phyloP scores from a whole-genome alignment of 2,113 vertebrate species.

The Tetrax tetrax region DNA sequence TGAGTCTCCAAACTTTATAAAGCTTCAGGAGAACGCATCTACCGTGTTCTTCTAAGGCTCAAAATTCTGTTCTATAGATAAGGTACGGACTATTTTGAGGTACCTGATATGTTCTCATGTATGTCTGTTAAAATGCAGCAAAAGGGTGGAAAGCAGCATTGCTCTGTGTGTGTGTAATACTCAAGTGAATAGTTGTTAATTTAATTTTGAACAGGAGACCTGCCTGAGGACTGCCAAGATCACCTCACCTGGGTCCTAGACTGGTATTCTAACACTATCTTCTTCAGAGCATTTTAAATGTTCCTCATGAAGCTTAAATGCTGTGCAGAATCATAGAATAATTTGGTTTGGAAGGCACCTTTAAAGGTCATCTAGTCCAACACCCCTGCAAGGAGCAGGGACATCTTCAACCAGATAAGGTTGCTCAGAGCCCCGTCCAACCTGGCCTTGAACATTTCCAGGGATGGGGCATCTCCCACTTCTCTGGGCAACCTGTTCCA shows the following conservation, averaged over 20 bases:
- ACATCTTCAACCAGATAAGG: too few relatives aligned
- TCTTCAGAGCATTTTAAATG: not conserved
- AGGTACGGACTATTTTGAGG: not conserved
- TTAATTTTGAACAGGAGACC: not conserved
- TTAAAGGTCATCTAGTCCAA: too few relatives aligned
- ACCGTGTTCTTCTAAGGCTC: not conserved
- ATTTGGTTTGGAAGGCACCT: too few relatives aligned
- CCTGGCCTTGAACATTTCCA: too few relatives aligned
- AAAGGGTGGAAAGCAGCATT: not conserved
- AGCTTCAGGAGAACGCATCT: not conserved
- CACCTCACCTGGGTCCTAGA: not conserved
- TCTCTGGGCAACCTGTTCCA: too few relatives aligned
- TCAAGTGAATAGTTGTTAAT: not conserved
- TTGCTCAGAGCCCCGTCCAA: too few relatives aligned
- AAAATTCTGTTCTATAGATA: not conserved
- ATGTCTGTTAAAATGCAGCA: too few relatives aligned
- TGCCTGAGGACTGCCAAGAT: not conserved
- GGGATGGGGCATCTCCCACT: too few relatives aligned
- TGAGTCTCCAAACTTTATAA: not conserved
- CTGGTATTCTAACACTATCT: not conserved
- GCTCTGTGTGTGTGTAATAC: not conserved
- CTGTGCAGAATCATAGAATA: not conserved
- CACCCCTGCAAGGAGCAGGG: too few relatives aligned
- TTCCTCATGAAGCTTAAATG: not conserved
- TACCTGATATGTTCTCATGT: too few relatives aligned